These are phyloP conservation scores for Resseliella maxima DNA, from an alignment of 2,888 invertebrate genomes.

Conservation along the genomic window DNA sequence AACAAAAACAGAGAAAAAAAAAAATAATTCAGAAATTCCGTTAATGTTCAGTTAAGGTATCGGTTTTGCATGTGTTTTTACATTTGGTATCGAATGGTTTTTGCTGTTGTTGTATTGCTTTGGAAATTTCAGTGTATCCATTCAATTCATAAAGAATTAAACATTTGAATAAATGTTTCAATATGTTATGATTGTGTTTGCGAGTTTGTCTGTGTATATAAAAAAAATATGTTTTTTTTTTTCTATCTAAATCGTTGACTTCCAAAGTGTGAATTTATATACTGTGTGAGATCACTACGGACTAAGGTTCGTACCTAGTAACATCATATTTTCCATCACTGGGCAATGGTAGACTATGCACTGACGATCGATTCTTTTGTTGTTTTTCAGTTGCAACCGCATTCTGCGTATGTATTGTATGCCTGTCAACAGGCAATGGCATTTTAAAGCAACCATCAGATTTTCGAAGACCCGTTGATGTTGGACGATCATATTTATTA, in stretches of 20 bases:
- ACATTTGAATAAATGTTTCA: not conserved
- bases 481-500: constrained; percentile 57
- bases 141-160: not conserved
- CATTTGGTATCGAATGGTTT: not conserved
- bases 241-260: not conserved
- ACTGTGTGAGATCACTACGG: not conserved
- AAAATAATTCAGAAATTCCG: not conserved
- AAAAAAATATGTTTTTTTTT: not conserved
- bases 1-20: not conserved
- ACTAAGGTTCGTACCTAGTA: constrained; percentile 47
- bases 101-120: constrained; percentile 38
- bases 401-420: not conserved
- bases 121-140: not conserved
- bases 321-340: constrained; percentile 36
- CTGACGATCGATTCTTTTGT: constrained; percentile 56
- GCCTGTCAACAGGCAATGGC: constrained; percentile 54
- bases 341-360: constrained; percentile 56
- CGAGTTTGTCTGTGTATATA: not conserved
- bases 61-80: not conserved
- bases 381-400: not conserved
- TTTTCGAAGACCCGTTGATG: constrained; percentile 62
- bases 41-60: not conserved
- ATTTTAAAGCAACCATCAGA: constrained; percentile 62
- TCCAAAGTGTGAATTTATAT: not conserved
- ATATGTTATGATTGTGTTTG: not conserved